phyloP scores from a whole-genome alignment of 2,888 invertebrate genomes.

The Synanthedon formicaeformis region DNA sequence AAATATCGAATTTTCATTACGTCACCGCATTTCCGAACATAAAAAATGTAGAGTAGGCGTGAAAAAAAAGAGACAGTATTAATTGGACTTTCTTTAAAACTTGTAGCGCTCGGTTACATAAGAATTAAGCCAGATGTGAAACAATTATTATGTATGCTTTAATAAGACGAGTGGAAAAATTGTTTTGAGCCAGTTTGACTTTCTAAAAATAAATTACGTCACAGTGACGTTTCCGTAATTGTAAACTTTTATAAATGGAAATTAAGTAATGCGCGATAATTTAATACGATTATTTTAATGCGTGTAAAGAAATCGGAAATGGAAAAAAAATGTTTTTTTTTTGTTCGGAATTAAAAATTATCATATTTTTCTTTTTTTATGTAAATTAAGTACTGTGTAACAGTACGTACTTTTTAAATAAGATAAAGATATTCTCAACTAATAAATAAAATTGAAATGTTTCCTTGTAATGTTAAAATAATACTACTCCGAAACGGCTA shows the following conservation, averaged over 20 bases:
- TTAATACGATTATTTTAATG: too few relatives aligned
- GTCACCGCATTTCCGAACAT: neutral
- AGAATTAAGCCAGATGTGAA: slow-evolving; percentile 43
- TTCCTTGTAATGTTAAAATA: too few relatives aligned
- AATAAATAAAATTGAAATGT: too few relatives aligned
- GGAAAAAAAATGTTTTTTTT: too few relatives aligned
- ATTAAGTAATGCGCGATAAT: too few relatives aligned
- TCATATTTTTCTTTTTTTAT: too few relatives aligned
- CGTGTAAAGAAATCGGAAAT: too few relatives aligned
- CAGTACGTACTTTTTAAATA: too few relatives aligned
- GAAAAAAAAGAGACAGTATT: slow-evolving; percentile 24
- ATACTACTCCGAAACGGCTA: too few relatives aligned
- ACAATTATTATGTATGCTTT: slow-evolving; percentile 63
- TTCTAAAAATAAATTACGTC: neutral
- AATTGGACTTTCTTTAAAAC: slow-evolving; percentile 57
- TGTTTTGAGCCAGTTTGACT: neutral
- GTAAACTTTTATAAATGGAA: neutral
- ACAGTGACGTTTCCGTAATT: neutral
- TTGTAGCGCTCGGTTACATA: slow-evolving; percentile 40
- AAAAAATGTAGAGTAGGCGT: neutral
- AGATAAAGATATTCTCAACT: too few relatives aligned
- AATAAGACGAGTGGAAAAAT: slow-evolving; percentile 48
- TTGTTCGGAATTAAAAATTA: too few relatives aligned
- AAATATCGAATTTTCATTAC: neutral
- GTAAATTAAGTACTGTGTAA: too few relatives aligned